phyloP scores from a whole-genome alignment of 2,113 vertebrate genomes.

The Piaya cayana region DNA sequence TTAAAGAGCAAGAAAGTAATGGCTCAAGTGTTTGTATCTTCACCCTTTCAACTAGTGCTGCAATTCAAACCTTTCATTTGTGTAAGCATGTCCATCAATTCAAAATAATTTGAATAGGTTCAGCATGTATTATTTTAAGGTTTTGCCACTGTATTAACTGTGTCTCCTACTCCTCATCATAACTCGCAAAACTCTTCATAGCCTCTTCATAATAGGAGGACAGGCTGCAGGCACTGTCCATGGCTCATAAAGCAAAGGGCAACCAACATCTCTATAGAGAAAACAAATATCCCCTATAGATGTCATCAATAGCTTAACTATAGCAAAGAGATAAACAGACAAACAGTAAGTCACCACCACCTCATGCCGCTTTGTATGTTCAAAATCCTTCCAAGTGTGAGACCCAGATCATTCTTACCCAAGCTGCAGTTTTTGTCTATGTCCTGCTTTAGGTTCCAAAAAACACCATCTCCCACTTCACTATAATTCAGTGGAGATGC shows the following conservation, averaged over 20 bases:
- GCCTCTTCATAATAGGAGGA: not conserved
- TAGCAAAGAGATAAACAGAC: not conserved
- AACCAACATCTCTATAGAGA: not conserved
- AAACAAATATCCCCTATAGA: not conserved
- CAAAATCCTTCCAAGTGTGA: accelerated
- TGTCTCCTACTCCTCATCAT: not conserved
- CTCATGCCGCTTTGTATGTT: not conserved
- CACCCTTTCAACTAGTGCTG: not conserved
- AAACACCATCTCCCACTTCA: not conserved
- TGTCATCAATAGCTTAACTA: not conserved
- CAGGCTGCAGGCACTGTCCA: not conserved
- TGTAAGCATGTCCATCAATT: not conserved
- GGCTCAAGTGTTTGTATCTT: not conserved
- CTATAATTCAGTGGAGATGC: not conserved
- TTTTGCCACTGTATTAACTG: accelerated
- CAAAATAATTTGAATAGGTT: not conserved
- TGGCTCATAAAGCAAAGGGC: not conserved
- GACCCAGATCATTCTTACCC: accelerated
- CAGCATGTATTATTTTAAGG: not conserved
- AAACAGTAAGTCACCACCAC: not conserved
- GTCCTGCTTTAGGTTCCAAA: not conserved
- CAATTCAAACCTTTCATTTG: not conserved
- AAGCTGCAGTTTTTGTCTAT: too few relatives aligned
- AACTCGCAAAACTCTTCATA: not conserved
- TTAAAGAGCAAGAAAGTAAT: not conserved